These are phyloP conservation scores for Malurus splendens DNA, from an alignment of 2,797 vertebrate species.

Conservation along the genomic window DNA sequence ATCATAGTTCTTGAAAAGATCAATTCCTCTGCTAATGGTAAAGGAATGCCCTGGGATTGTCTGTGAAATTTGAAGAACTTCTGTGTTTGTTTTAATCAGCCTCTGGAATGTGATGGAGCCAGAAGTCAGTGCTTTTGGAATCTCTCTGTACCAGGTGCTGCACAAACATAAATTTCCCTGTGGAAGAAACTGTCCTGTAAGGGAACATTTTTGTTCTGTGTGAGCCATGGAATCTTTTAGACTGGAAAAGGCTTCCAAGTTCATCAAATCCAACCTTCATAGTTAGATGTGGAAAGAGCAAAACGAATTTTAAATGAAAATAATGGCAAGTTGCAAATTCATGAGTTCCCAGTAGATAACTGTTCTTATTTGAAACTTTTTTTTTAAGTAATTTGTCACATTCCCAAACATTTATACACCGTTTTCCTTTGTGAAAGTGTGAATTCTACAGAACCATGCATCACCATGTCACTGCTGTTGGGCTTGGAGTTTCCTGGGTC, in stretches of 20 bases:
- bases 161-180: background rate
- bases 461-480: background rate
- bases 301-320: background rate
- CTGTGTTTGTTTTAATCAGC: background rate
- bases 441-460: background rate
- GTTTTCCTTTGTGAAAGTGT: background rate
- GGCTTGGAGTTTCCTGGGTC: background rate
- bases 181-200: background rate
- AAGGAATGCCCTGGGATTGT: background rate
- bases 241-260: background rate
- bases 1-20: background rate
- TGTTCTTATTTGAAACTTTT: background rate
- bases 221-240: background rate
- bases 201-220: background rate
- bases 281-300: background rate
- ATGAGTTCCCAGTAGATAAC: background rate
- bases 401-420: background rate
- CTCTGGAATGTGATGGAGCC: background rate
- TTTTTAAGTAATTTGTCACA: background rate
- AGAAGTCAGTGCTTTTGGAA: background rate
- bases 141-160: background rate
- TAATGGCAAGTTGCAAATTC: background rate
- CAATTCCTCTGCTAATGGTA: background rate
- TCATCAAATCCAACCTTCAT: background rate
- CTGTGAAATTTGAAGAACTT: background rate